A percentile compares a stretch with the other conserved stretches of the same genome.
Evolutionary conservation across 2,113 vertebrate species (phyloP).

Genomic region (Notarius lentiginosus): DNA sequence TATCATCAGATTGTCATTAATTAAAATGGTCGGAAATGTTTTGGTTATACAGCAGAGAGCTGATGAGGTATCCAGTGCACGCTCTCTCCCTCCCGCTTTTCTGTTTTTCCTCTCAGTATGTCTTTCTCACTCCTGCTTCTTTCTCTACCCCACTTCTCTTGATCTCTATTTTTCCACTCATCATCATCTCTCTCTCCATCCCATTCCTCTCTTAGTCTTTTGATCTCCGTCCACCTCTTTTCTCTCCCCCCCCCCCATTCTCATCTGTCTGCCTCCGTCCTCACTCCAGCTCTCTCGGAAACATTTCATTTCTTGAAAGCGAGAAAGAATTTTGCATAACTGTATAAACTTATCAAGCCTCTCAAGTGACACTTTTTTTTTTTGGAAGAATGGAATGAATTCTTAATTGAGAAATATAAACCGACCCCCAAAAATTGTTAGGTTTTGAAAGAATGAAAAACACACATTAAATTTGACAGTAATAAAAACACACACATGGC

Average conservation of each 20-base stretch:
- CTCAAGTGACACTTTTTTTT: background rate
- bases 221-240: background rate
- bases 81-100: background rate
- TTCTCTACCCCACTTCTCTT: background rate
- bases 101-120: too few species aligned
- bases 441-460: background rate
- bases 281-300: background rate
- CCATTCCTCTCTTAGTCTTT: background rate
- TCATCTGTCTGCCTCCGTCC: background rate
- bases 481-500: constrained; percentile 6
- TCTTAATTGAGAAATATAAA: background rate
- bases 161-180: background rate
- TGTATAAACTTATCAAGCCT: background rate
- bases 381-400: background rate
- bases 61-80: too few species aligned
- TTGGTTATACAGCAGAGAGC: too few species aligned
- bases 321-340: background rate
- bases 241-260: background rate
- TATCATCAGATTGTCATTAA: background rate
- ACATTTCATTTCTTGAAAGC: too few species aligned
- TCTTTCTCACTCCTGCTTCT: background rate
- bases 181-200: background rate
- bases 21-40: background rate
- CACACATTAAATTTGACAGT: background rate
- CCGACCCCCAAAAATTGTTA: background rate